Percentiles rank a stretch among this genome's conserved stretches.
Conservation (phyloP, 2,797 vertebrate species). For the Anabacerthia variegaticeps region DNA sequence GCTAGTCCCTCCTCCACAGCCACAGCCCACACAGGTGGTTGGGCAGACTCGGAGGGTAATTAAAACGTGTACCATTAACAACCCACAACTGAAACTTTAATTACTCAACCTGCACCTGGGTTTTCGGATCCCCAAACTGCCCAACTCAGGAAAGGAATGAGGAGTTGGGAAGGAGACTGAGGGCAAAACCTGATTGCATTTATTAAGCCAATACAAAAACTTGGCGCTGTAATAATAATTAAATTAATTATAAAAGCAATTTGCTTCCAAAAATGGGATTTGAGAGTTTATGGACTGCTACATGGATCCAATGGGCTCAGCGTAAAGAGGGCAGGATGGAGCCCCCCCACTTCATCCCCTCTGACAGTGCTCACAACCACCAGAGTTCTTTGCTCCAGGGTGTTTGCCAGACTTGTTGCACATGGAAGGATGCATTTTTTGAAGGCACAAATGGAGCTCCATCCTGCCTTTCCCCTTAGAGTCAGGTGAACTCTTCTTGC, state of each 20-base stretch:
- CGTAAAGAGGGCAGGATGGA: slow-evolving; percentile 26
- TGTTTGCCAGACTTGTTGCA: rapidly evolving
- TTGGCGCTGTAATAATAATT: slow-evolving; percentile 66
- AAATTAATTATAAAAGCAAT: slow-evolving; percentile 77
- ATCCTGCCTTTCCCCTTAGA: background rate
- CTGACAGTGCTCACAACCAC: rapidly evolving
- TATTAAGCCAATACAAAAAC: slow-evolving; percentile 71
- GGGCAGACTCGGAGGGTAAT: slow-evolving; percentile 32
- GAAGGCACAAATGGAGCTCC: background rate
- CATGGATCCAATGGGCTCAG: background rate
- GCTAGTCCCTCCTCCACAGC: background rate
- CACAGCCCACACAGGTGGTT: background rate
- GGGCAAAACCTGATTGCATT: slow-evolving; percentile 64
- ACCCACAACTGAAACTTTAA: slow-evolving; percentile 45
- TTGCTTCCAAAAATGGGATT: slow-evolving; percentile 66
- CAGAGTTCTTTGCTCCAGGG: rapidly evolving
- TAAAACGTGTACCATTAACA: slow-evolving; percentile 36
- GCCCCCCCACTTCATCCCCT: background rate
- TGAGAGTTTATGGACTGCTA: slow-evolving; percentile 57
- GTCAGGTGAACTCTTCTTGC: background rate
- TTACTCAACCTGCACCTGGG: slow-evolving; percentile 15
- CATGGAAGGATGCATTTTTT: background rate
- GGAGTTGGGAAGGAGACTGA: background rate
- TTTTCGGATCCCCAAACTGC: background rate
- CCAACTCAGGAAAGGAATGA: background rate